A percentile compares a stretch with the other conserved stretches of the same genome.
These are phyloP conservation scores for Micrasema minimum DNA, from an alignment of 1,140 invertebrate species.

Conservation along the genomic window DNA sequence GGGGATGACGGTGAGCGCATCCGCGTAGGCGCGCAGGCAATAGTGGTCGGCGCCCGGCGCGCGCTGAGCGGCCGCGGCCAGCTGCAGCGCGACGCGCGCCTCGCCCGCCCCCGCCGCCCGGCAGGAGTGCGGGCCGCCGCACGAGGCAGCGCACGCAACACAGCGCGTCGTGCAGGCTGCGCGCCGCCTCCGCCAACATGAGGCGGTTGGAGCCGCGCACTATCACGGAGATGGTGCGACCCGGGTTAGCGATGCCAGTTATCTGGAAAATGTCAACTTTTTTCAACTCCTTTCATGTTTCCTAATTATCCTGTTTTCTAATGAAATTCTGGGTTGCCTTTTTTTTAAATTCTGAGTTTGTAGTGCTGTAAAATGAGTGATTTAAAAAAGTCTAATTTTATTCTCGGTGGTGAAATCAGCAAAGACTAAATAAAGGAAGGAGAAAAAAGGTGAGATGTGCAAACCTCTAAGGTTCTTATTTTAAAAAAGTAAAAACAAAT, in stretches of 20 bases:
- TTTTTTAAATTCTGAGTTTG: too few relatives aligned
- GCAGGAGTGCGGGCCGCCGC: slow-evolving; percentile 89
- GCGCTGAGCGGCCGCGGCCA: slow-evolving; percentile 86
- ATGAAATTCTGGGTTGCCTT: too few relatives aligned
- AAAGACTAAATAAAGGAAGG: too few relatives aligned
- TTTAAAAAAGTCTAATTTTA: too few relatives aligned
- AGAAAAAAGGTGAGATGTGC: too few relatives aligned
- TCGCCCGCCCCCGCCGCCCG: slow-evolving; percentile 98
- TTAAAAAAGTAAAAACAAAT: too few relatives aligned
- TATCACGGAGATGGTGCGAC: slow-evolving; percentile 92
- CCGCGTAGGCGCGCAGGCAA: slow-evolving; percentile 93
- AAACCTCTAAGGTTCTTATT: too few relatives aligned
- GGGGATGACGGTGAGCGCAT: slow-evolving; percentile 96
- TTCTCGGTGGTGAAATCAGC: too few relatives aligned
- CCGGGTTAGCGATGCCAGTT: slow-evolving; percentile 89
- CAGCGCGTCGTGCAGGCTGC: slow-evolving; percentile 97
- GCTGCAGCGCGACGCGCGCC: slow-evolving; percentile 88
- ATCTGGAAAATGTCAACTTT: too few relatives aligned
- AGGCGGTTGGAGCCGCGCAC: slow-evolving; percentile 98
- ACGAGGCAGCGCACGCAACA: slow-evolving; percentile 98
- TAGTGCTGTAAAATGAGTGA: too few relatives aligned
- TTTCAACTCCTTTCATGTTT: too few relatives aligned
- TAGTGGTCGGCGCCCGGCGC: slow-evolving; percentile 94
- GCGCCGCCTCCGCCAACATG: slow-evolving; percentile 93
- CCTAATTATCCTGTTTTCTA: too few relatives aligned